phyloP scores from a whole-genome alignment of 2,113 vertebrate species.

The Melozone crissalis region DNA sequence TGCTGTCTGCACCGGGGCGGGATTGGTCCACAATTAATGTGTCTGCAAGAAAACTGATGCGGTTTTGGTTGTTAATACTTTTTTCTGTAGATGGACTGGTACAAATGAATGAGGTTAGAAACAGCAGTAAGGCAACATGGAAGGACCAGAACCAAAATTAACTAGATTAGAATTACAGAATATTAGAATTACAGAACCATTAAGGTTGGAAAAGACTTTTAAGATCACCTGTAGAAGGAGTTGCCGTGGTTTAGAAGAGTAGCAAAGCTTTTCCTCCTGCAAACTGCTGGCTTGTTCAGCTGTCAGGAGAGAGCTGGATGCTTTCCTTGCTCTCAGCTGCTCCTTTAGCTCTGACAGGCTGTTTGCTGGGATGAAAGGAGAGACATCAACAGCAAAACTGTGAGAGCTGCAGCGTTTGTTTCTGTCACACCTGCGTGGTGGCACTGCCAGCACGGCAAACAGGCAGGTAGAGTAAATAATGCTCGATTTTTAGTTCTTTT shows the following conservation, averaged over 20 bases:
- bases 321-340: neutral
- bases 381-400: neutral
- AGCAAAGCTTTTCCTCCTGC: neutral
- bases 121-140: neutral
- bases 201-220: neutral
- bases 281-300: neutral
- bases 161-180: neutral
- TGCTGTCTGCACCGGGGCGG: neutral
- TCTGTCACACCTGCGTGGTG: neutral
- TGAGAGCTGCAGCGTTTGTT: neutral
- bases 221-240: neutral
- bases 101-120: neutral
- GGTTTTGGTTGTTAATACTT: neutral
- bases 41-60: neutral
- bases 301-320: neutral
- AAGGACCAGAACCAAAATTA: neutral
- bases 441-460: neutral
- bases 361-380: conserved; percentile 9
- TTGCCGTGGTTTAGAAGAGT: neutral
- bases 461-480: conserved; percentile 18
- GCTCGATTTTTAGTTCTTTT: neutral
- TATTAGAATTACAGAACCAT: neutral
- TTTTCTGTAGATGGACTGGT: neutral
- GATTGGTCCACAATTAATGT: too few species aligned
- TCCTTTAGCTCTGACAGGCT: neutral